Evolutionary conservation across 2,797 vertebrate species (phyloP), one percentile per base, ranked within the genome.

Genomic region (Rallus crepitans): DNA sequence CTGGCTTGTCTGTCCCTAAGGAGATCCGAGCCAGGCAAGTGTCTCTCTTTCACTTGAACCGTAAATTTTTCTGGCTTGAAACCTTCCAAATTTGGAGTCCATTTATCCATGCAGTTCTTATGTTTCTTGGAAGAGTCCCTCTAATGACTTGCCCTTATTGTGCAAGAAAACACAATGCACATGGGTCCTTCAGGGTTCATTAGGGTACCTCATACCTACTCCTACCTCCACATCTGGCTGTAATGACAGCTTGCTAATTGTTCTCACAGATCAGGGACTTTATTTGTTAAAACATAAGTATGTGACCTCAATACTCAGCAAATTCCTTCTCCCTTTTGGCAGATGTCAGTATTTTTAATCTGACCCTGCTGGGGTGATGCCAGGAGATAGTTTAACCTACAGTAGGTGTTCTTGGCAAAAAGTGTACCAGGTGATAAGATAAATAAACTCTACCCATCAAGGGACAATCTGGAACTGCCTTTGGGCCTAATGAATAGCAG

Each of bases 291-390:
- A 93, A 89, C 45, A 6, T 24, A 87, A 93, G 66, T 56, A 84
- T 87, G 75, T 83, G 70, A 88, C 30, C 63, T 64, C 91, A 89
- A 19, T 81, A 82, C 65, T 90, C 93, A 93, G 94, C 88, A 96
- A 92, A 96, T 95, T 95, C 92, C 78, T 89, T 64, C 66, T 84
- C 21, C 69, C 42, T 92, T 70, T 80, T 94, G 91, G 93, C 88
- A 87, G 66, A 90, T 83, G 52, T 78, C 28, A 45, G 64, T 50
- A 37, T 39, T 87, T 90, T 82, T 64, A 70, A 81, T 86, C 69
- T 87, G 81, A 69, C 30, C 53, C 71, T 79, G n/a, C 16, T 90
- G 90, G 68, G 71, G 31, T 80, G 52, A 68, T 59, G 64, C 60
- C 64, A 91, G 79, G 82, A 82, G 68, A 70, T 31, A 64, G 64